These are phyloP conservation scores for Neodon shergylaensis DNA, from an alignment of 2,113 vertebrate species.

Conservation along the genomic window DNA sequence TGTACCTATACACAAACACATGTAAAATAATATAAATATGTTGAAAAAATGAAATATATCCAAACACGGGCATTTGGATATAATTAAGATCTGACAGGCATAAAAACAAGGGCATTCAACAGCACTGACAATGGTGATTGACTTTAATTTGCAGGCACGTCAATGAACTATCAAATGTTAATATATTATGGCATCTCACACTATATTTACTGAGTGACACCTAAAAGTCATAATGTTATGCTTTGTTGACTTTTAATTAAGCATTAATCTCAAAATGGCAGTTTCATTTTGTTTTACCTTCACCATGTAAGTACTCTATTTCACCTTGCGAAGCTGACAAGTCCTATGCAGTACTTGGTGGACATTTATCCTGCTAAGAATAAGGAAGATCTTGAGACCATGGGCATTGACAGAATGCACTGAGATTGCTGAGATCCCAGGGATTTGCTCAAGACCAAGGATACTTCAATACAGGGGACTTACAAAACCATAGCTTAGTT, in stretches of 20 bases:
- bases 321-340: not conserved
- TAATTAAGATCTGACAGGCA: not conserved
- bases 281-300: not conserved
- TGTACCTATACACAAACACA: not conserved
- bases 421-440: not conserved
- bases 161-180: not conserved
- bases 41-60: not conserved
- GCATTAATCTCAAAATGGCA: not conserved
- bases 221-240: not conserved
- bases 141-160: not conserved
- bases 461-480: fast-evolving
- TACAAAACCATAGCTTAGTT: fast-evolving
- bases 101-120: not conserved
- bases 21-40: not conserved
- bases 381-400: fast-evolving
- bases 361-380: no score
- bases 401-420: not conserved
- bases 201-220: not conserved
- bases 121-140: not conserved
- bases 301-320: not conserved
- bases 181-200: not conserved
- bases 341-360: no score
- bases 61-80: not conserved
- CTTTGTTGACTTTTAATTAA: not conserved
- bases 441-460: not conserved